phyloP scores from a whole-genome alignment of 2,113 vertebrate species.

The Oriolus oriolus region DNA sequence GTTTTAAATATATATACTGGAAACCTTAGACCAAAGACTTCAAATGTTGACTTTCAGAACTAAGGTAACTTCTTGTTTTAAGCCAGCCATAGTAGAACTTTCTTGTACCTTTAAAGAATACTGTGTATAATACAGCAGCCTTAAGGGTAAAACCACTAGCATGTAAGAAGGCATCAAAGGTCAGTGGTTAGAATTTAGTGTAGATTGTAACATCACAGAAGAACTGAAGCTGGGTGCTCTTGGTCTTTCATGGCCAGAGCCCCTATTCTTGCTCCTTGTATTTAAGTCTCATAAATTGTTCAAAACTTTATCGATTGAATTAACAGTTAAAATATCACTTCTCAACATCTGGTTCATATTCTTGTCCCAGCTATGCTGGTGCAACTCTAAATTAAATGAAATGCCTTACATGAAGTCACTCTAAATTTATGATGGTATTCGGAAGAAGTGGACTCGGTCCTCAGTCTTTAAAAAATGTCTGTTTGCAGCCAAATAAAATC shows the following conservation, averaged over 20 bases:
- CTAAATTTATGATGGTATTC: not conserved
- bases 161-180: not conserved
- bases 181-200: not conserved
- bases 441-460: not conserved
- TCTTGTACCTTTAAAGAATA: not conserved
- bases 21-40: not conserved
- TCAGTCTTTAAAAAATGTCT: not conserved
- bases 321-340: not conserved
- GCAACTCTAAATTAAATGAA: not conserved
- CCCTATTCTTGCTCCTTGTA: not conserved
- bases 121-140: not conserved
- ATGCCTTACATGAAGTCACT: not conserved
- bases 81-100: not conserved
- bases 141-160: not conserved
- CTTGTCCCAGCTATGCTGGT: not conserved
- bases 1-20: not conserved
- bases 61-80: not conserved
- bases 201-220: not conserved
- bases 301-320: not conserved
- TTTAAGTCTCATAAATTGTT: not conserved
- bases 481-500: not conserved
- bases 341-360: conserved; percentile 2
- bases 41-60: not conserved
- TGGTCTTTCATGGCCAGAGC: not conserved
- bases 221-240: not conserved